Conservation (phyloP, 2,888 invertebrate species). For the Xestia rhomboidea region DNA sequence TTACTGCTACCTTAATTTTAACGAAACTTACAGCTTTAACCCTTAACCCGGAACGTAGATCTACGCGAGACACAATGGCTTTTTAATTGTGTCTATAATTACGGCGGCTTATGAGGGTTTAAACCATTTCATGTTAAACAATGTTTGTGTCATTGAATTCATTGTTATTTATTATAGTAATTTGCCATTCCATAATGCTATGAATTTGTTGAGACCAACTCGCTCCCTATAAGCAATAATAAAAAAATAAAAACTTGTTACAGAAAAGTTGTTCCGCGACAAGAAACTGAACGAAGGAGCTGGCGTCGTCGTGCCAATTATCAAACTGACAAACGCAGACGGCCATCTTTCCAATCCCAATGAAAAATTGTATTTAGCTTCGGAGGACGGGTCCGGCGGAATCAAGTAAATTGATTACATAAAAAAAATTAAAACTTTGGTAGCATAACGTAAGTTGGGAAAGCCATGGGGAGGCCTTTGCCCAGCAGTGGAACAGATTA, state of each 20-base stretch:
- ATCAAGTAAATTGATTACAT: slow-evolving; percentile 60
- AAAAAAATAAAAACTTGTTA: slow-evolving; percentile 32
- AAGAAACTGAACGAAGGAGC: slow-evolving; percentile 51
- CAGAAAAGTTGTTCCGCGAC: slow-evolving; percentile 57
- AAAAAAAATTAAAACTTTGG: neutral
- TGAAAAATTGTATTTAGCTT: slow-evolving; percentile 45
- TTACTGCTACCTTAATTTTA: no score
- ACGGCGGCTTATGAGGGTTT: no score
- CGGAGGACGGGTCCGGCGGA: slow-evolving; percentile 36
- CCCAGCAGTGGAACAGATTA: neutral
- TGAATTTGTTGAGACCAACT: neutral
- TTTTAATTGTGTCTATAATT: no score
- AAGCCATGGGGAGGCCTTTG: neutral
- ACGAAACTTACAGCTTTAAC: no score
- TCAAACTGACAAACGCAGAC: slow-evolving; percentile 70
- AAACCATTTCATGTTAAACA: no score
- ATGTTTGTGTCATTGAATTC: no score
- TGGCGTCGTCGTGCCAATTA: slow-evolving; percentile 49
- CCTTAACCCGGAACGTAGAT: no score
- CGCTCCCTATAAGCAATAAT: neutral
- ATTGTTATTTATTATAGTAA: no score
- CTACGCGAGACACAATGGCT: no score
- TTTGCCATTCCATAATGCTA: neutral
- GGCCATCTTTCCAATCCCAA: slow-evolving; percentile 36
- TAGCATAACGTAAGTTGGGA: neutral